Evolutionary conservation across 2,797 vertebrate species (phyloP), one percentile per base, ranked within the genome.

Genomic region (Acropternis orthonyx): DNA sequence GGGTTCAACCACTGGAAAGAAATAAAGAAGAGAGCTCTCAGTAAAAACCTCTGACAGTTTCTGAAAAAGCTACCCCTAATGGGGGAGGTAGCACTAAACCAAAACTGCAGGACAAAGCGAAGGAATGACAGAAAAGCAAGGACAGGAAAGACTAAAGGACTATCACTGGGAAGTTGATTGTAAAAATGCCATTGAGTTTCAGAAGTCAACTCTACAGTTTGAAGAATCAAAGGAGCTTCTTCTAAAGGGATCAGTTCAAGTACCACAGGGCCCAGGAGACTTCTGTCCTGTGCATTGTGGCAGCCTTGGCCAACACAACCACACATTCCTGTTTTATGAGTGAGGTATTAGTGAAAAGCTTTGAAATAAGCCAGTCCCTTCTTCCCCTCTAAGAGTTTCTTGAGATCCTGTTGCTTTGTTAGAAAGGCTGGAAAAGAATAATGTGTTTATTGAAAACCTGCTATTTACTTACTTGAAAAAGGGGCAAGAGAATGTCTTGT

Each of bases 331-430:
- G 62, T 27, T 81, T 84, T 88, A 41, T 49, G 46, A 79, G 59
- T 5, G 32, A 75, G 18, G 37, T 63, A 34, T 62, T 69, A 84
- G 12, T 13, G 34, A 82, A 83, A 78, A 75, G 61, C n/a, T 61
- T n/a, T 78, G 85, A 75, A 95, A 96, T 52, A 89, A 87, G 14
- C 15, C 69, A 92, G 76, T 19, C 36, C 66, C 72, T 86, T 80
- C 48, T 48, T 77, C 61, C 52, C 58, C 20, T 74, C 36, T n/a
- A 52, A 80, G 30, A 69, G 48, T 39, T 93, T 58, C 61, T 74
- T 79, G 39, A 51, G 73, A 89, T 79, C 34, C 37, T 58, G 7
- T 39, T 90, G 81, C 54, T 89, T 80, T 63, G 44, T 63, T 48
- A 81, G 63, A 73, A 85, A 90, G 46, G 46, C 23, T 90, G 65